Conservation (phyloP, 2,113 vertebrate genomes). For the Spheniscus mendiculus region DNA sequence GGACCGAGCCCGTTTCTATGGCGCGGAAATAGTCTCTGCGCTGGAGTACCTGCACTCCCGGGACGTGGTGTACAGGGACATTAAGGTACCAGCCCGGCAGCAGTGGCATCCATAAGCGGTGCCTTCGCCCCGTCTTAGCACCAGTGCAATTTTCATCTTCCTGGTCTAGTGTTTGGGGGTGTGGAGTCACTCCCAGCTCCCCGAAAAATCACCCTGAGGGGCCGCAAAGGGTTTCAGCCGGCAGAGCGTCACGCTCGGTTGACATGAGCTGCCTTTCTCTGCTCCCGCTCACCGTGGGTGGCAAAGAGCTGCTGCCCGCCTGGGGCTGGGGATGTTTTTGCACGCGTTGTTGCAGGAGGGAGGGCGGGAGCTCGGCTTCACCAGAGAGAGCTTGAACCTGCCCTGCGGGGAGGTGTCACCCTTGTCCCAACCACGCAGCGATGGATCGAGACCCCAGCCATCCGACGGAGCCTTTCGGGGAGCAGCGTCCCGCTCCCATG, state of each 20-base stretch:
- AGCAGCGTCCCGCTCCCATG: accelerated
- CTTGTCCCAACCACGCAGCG: accelerated
- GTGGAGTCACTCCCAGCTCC: too few species aligned
- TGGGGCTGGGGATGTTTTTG: not conserved
- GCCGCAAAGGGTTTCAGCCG: accelerated
- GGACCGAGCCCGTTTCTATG: slow-evolving; percentile 92
- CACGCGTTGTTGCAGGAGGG: not conserved
- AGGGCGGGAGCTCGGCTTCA: accelerated
- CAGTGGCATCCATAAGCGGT: accelerated
- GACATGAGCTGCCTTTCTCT: accelerated
- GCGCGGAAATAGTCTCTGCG: slow-evolving; percentile 93
- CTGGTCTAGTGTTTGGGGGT: not conserved
- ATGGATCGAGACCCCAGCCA: not conserved
- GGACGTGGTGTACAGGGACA: slow-evolving; percentile 93
- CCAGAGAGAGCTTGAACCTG: not conserved
- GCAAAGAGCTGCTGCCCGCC: accelerated
- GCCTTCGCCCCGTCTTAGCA: accelerated
- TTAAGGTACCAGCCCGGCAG: slow-evolving; percentile 78
- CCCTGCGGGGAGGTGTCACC: not conserved
- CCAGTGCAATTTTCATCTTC: accelerated
- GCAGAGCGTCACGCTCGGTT: accelerated
- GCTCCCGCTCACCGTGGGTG: not conserved
- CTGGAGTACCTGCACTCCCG: slow-evolving; percentile 92
- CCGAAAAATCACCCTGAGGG: not conserved
- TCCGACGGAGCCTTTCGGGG: accelerated